A percentile compares a stretch with the other conserved stretches of the same genome.
Evolutionary conservation across 2,113 vertebrate genomes (phyloP).

Genomic region (Nannospalax galili): DNA sequence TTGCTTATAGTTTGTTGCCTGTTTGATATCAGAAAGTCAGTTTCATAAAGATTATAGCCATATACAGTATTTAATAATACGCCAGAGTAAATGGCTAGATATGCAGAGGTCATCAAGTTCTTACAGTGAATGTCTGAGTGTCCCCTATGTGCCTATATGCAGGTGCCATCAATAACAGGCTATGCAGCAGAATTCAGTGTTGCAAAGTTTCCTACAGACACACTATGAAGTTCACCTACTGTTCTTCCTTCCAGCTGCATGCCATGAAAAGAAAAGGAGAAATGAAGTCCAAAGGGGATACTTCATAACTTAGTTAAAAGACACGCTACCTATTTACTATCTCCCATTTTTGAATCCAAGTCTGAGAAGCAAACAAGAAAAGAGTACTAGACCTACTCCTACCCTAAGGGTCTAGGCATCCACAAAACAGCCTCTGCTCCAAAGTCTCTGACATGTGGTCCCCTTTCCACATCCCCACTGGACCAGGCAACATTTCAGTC

Average conservation of each 20-base stretch:
- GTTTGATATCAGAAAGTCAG: not conserved
- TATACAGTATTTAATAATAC: not conserved
- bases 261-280: not conserved
- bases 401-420: not conserved
- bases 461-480: not conserved
- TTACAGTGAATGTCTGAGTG: not conserved
- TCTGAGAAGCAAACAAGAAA: not conserved
- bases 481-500: not conserved
- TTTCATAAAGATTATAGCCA: conserved; percentile 13
- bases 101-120: not conserved
- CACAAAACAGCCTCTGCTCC: conserved; percentile 8
- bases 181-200: not conserved
- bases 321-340: not conserved
- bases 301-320: conserved; percentile 5
- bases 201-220: not conserved
- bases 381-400: not conserved
- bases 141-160: not conserved
- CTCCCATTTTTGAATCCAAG: not conserved
- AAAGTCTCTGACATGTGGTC: not conserved
- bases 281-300: not conserved
- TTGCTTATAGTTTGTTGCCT: not conserved
- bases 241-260: not conserved
- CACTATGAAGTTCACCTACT: not conserved
- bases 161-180: not conserved
- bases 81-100: conserved; percentile 7